Evolutionary conservation across 2,888 invertebrate species (phyloP).

Genomic region (Meganola albula): DNA sequence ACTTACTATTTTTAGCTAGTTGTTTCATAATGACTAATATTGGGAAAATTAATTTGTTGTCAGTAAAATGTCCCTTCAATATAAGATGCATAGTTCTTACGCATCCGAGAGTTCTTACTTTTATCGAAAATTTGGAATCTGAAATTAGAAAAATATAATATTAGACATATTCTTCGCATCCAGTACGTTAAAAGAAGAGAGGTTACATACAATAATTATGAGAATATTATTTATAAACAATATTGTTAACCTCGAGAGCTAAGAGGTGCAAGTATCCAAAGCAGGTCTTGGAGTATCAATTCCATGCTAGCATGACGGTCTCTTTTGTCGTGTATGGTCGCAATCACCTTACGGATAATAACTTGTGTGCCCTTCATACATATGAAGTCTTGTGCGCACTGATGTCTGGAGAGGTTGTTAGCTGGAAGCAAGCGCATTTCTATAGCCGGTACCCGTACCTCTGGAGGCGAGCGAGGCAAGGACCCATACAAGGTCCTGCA

Average conservation of each 20-base stretch:
- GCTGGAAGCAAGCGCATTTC: constrained; percentile 52
- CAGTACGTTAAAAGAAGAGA: too few relatives aligned
- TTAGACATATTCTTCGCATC: too few relatives aligned
- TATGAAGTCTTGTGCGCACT: constrained; percentile 70
- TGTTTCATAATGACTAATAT: constrained; percentile 78
- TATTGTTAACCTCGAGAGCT: constrained; percentile 61
- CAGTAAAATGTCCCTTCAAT: constrained; percentile 77
- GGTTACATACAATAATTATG: too few relatives aligned
- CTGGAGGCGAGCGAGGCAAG: constrained; percentile 76
- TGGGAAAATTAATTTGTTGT: constrained; percentile 77
- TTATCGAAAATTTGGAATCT: constrained; percentile 81
- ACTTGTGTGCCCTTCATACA: constrained; percentile 69
- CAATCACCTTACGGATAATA: constrained; percentile 67
- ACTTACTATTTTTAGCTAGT: constrained; percentile 78
- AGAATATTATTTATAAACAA: constrained; percentile 18
- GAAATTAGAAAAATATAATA: too few relatives aligned
- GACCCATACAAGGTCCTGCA: constrained; percentile 80
- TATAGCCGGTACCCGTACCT: constrained; percentile 64
- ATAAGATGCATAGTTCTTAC: constrained; percentile 80
- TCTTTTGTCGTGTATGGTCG: constrained; percentile 65
- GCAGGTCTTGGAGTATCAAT: constrained; percentile 69
- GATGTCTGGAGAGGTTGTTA: constrained; percentile 59
- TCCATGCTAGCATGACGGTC: constrained; percentile 62
- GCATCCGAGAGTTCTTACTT: constrained; percentile 79
- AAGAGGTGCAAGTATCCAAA: constrained; percentile 78